Evolutionary conservation across 2,113 vertebrate genomes (phyloP).

Genomic region (Emydocephalus ijimae): DNA sequence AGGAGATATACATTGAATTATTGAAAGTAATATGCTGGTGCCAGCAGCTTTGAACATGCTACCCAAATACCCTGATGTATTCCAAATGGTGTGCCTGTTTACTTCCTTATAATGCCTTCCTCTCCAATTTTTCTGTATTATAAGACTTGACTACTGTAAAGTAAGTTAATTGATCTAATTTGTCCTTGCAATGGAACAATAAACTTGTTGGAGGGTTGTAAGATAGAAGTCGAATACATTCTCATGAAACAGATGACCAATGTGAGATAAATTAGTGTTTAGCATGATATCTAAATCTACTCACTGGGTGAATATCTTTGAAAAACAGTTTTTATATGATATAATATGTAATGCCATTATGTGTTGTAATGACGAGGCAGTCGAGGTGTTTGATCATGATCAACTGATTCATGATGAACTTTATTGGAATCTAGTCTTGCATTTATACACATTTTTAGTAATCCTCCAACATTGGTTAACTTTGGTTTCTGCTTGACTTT

Average conservation of each 20-base stretch:
- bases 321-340: background rate
- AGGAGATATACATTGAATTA: background rate
- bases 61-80: background rate
- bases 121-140: background rate
- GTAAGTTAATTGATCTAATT: background rate
- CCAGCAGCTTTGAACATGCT: background rate
- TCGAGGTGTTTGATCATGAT: too few relatives aligned
- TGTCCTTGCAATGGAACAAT: background rate
- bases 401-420: too few relatives aligned
- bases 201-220: background rate
- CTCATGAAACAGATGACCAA: background rate
- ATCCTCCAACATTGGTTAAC: too few relatives aligned
- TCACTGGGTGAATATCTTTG: background rate
- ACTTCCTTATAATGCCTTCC: background rate
- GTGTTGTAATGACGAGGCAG: background rate
- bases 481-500: too few relatives aligned
- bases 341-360: background rate
- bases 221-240: background rate
- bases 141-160: background rate
- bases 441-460: too few relatives aligned
- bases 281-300: background rate
- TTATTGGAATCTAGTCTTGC: too few relatives aligned
- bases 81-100: background rate
- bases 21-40: background rate
- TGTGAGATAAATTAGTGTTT: background rate